Conservation (phyloP, 2,113 vertebrate genomes). For the Vulpes vulpes region DNA sequence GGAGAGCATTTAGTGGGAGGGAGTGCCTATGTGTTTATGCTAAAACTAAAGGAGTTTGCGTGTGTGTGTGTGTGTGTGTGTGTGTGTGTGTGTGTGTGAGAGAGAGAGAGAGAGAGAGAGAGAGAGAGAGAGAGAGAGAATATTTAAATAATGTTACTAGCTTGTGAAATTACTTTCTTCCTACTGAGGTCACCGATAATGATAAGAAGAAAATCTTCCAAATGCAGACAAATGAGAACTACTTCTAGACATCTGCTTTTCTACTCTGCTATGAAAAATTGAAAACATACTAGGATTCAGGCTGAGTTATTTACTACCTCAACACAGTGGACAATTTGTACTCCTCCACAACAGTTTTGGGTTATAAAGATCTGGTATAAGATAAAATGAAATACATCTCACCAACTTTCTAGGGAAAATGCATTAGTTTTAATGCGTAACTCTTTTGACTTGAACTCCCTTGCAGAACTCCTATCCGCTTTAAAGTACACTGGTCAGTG, state of each 20-base stretch:
- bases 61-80: neutral
- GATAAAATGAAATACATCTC: neutral
- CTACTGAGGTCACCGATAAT: conserved; percentile 21
- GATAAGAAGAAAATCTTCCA: neutral
- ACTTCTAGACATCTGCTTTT: conserved; percentile 15
- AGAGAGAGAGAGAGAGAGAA: neutral
- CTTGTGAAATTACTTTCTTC: neutral
- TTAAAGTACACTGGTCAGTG: neutral
- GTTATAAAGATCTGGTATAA: neutral
- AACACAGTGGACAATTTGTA: conserved; percentile 31
- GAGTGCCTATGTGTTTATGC: neutral
- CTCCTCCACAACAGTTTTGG: neutral
- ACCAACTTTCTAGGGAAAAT: neutral
- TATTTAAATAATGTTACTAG: conserved; percentile 34
- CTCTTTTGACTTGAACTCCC: neutral
- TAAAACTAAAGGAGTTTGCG: neutral
- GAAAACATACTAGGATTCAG: neutral
- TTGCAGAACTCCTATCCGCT: neutral
- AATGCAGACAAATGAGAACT: neutral
- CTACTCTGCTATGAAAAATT: neutral
- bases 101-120: no score
- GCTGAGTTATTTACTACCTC: conserved; percentile 43
- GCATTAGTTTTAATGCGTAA: neutral
- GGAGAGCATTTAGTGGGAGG: conserved; percentile 1
- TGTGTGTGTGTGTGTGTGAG: no score